Evolutionary conservation across 2,797 vertebrate genomes (phyloP).

Genomic region (Craterocephalus amniculus): DNA sequence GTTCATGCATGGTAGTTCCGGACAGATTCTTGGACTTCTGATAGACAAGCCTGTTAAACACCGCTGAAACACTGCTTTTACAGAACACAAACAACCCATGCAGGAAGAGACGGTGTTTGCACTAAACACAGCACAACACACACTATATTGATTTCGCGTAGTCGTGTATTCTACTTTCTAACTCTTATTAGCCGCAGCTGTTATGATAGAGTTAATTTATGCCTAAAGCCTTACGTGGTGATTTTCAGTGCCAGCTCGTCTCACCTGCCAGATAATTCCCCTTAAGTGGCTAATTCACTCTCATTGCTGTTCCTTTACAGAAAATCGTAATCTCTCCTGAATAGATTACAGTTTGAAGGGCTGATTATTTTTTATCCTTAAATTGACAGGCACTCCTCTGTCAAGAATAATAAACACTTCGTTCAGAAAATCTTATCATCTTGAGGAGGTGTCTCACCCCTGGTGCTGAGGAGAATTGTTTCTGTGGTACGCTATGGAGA

Average conservation of each 20-base stretch:
- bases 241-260: conserved; percentile 22
- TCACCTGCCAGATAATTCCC: conserved; percentile 25
- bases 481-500: conserved; percentile 26
- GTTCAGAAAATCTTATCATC: conserved; percentile 20
- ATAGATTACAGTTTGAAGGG: conserved; percentile 17
- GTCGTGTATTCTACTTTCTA: conserved; percentile 1
- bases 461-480: conserved; percentile 39
- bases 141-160: conserved; percentile 30
- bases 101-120: conserved; percentile 35
- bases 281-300: conserved; percentile 29
- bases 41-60: conserved; percentile 53
- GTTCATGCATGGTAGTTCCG: conserved; percentile 24
- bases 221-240: conserved; percentile 11
- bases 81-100: conserved; percentile 46
- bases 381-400: conserved; percentile 23
- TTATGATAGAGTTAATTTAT: conserved; percentile 36
- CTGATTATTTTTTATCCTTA: conserved; percentile 39
- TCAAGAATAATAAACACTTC: conserved; percentile 42
- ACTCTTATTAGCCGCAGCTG: conserved; percentile 2
- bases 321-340: conserved; percentile 6
- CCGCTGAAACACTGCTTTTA: conserved; percentile 14
- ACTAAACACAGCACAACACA: conserved; percentile 34
- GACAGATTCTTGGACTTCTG: conserved; percentile 41
- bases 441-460: conserved; percentile 24
- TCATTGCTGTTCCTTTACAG: neutral